Conservation (phyloP, 1,140 invertebrate genomes). For the Wasmannia auropunctata region DNA sequence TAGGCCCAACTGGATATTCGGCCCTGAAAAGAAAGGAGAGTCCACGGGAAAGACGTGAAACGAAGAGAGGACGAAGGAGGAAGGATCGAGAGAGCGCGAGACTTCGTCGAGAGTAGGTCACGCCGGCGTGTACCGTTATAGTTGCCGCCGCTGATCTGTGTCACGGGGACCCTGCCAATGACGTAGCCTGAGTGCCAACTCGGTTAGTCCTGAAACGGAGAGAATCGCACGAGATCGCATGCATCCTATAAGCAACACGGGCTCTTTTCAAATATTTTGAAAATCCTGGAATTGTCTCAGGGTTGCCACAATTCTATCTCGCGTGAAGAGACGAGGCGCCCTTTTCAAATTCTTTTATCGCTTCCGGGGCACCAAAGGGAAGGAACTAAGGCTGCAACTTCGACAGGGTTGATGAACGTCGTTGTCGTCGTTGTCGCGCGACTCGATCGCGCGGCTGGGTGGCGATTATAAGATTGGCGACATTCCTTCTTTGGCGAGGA, state of each 20-base stretch:
- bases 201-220: neutral
- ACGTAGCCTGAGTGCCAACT: slow-evolving; percentile 59
- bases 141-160: slow-evolving; percentile 79
- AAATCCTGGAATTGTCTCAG: neutral
- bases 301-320: neutral
- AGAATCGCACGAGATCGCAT: neutral
- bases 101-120: slow-evolving; percentile 76
- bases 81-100: slow-evolving; percentile 51
- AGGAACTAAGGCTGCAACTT: too few relatives aligned
- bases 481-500: neutral
- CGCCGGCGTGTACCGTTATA: slow-evolving; percentile 76
- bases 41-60: slow-evolving; percentile 18
- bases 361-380: neutral
- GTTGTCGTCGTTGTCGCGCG: neutral
- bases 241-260: neutral
- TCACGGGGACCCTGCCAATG: slow-evolving; percentile 76
- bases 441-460: neutral
- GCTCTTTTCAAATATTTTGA: neutral
- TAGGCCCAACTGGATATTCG: slow-evolving; percentile 27
- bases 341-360: neutral
- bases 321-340: neutral
- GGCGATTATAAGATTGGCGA: neutral
- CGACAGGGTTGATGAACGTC: too few relatives aligned
- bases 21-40: slow-evolving; percentile 52
- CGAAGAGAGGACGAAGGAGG: slow-evolving; percentile 42